phyloP scores from a whole-genome alignment of 2,113 vertebrate species.

The Leucopternis melanops region DNA sequence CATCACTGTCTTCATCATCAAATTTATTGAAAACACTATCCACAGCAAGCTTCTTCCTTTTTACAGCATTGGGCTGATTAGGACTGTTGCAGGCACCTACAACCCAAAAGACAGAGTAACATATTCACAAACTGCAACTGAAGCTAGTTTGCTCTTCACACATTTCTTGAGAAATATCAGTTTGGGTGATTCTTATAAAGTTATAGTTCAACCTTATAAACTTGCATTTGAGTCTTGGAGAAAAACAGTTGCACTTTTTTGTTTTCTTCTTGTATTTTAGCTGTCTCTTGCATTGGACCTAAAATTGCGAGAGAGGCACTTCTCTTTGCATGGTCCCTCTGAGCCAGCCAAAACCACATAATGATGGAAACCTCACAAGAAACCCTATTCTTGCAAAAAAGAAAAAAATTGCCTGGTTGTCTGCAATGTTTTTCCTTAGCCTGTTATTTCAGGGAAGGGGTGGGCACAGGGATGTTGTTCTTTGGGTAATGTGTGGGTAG shows the following conservation, averaged over 20 bases:
- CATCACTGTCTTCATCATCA: no score
- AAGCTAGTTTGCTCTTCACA: no score
- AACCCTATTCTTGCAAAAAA: slow-evolving; percentile 27
- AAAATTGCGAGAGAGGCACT: slow-evolving; percentile 26
- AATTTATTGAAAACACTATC: no score
- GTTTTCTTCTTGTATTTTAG: not conserved
- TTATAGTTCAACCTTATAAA: not conserved
- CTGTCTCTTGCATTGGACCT: not conserved
- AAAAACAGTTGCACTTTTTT: not conserved
- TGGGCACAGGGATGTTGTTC: slow-evolving; percentile 41
- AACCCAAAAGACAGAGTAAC: no score
- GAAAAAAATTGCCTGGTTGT: not conserved
- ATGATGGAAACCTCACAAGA: slow-evolving; percentile 50
- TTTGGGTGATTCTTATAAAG: not conserved
- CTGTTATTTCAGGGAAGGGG: slow-evolving; percentile 60
- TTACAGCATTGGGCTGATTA: no score
- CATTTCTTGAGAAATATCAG: no score
- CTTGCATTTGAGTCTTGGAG: not conserved
- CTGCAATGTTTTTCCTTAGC: slow-evolving; percentile 34
- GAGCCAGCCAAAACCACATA: slow-evolving; percentile 50
- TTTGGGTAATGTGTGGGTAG: slow-evolving; percentile 39
- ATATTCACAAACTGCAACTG: no score
- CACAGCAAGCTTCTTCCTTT: no score
- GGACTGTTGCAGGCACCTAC: no score
- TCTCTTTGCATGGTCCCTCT: slow-evolving; percentile 5